Base-by-base conservation (phyloP, 2,888 invertebrate genomes). In the Erebia epiphron region DNA sequence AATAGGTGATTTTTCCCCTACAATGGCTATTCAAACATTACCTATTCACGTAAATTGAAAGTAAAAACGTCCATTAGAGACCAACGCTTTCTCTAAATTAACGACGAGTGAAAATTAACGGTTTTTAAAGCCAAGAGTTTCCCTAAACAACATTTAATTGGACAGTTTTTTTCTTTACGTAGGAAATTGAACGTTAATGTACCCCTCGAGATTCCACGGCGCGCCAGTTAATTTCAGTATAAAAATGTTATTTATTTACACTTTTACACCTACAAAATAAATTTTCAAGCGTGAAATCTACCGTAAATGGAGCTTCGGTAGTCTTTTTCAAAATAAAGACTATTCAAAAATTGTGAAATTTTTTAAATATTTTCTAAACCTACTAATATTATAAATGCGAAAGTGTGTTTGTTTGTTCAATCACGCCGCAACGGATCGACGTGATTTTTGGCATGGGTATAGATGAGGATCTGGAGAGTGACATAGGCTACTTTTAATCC, bases 101-200 rank as follows among this genome's bases (percentile, higher is more conserved):
- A 54, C 43, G 43, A 61, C 52, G 54, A 43, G 41, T 61, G 52
- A 61, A 61, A 68, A 68, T 61, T 54, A 58, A 67, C 57, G 7
- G 16, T 60, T 60, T 67, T 60, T 67, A 46, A 68, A 4, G 46
- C 56, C 46, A 26, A 68, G 68, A 21, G 43, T 57, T 43, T 62
- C 43, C 54, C 62, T 54, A 54, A 61, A 62, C 46, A 56, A 68
- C 56, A 16, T 62, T 62, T 62, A 68, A 68, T 63, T 62, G 26
- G 62, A 49, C 56, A 56, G 62, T 56, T 62, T 62, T n/a, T 67
- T 68, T 68, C 62, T 56, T 62, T 13, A 62, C n/a, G 56, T 16
- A 46, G 56, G 9, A 52, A 62, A 62, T 62, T 68, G 56, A 62
- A 62, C 62, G 52, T 16, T 62, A 56, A 54, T 21, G 46, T 46